Evolutionary conservation across 2,888 invertebrate genomes (phyloP).

Genomic region (Caenorhabditis wallacei): DNA sequence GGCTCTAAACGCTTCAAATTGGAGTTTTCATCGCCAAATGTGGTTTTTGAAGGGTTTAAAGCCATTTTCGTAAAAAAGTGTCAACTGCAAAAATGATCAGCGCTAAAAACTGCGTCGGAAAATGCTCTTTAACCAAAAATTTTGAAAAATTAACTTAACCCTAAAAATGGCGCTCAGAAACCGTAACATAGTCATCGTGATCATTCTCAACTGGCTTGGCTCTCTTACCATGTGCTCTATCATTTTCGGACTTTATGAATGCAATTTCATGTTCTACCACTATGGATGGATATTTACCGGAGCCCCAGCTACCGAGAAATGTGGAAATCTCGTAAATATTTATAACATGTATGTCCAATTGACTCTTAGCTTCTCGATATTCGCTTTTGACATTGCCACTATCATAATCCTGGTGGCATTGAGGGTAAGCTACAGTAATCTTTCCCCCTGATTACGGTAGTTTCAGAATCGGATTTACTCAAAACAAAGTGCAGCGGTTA

Average conservation of each 20-base stretch:
- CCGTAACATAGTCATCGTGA: background rate
- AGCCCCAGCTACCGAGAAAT: conserved; percentile 1
- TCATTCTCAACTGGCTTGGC: conserved; percentile 12
- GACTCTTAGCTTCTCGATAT: background rate
- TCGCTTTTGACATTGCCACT: conserved; percentile 27
- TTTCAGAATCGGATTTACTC: conserved; percentile 24
- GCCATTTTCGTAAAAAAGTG: too few species aligned
- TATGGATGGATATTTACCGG: conserved; percentile 41
- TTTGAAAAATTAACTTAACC: too few species aligned
- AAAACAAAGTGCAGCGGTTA: conserved; percentile 5
- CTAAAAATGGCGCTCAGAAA: too few species aligned
- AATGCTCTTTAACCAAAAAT: too few species aligned
- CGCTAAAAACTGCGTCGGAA: too few species aligned
- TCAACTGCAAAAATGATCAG: too few species aligned
- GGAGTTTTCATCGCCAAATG: too few species aligned
- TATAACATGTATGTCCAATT: conserved; percentile 19
- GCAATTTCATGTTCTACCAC: conserved; percentile 30
- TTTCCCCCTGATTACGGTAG: background rate
- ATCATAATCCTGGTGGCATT: conserved; percentile 1
- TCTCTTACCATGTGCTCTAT: background rate
- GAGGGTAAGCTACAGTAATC: conserved; percentile 4
- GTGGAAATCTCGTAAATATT: background rate
- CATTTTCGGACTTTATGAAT: background rate
- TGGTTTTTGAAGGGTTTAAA: too few species aligned
- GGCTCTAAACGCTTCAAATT: too few species aligned